These are phyloP conservation scores for Ochlodes sylvanus DNA, from an alignment of 2,888 invertebrate genomes.

Conservation along the genomic window DNA sequence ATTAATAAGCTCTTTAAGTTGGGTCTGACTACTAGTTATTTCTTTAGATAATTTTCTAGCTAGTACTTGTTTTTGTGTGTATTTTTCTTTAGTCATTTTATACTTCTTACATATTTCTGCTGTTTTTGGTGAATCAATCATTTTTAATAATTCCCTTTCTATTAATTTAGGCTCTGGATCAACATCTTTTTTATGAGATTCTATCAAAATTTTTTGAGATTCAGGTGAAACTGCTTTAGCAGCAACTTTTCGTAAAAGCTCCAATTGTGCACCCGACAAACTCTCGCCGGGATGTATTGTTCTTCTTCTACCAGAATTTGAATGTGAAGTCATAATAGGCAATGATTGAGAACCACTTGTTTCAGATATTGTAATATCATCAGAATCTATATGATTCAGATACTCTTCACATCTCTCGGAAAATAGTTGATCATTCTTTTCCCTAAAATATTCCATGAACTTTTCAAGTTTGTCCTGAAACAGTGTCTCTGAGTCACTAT, in stretches of 20 bases:
- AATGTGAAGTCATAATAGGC: conserved; percentile 78
- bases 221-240: conserved; percentile 81
- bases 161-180: conserved; percentile 84
- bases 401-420: conserved; percentile 86
- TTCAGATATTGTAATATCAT: conserved; percentile 81
- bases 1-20: conserved; percentile 89
- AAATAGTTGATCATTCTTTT: conserved; percentile 88
- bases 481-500: conserved; percentile 86
- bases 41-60: conserved; percentile 83
- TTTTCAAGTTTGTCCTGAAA: conserved; percentile 89
- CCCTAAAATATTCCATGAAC: conserved; percentile 89
- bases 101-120: conserved; percentile 81
- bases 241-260: conserved; percentile 85
- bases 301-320: conserved; percentile 79
- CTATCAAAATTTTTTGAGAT: conserved; percentile 82
- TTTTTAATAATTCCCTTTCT: conserved; percentile 80
- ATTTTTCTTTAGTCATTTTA: conserved; percentile 82
- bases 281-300: conserved; percentile 87
- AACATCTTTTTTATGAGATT: conserved; percentile 83
- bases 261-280: conserved; percentile 85
- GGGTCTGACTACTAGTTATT: conserved; percentile 87
- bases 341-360: conserved; percentile 79
- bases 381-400: conserved; percentile 80
- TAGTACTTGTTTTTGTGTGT: conserved; percentile 77
- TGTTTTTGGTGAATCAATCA: conserved; percentile 81